phyloP scores from a whole-genome alignment of 1,140 invertebrate genomes.

The Pararge aegeria region DNA sequence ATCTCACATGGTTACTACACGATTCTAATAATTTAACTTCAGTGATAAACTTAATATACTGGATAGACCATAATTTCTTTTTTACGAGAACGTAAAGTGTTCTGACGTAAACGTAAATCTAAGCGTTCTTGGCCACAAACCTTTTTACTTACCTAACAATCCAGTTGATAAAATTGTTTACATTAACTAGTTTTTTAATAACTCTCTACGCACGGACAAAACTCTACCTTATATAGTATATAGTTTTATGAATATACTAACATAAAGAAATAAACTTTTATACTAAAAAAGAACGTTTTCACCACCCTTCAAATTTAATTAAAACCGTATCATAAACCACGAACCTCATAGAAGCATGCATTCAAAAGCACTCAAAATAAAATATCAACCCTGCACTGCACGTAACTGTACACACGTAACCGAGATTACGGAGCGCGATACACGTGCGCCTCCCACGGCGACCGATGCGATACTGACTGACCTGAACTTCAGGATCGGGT shows the following conservation, averaged over 20 bases:
- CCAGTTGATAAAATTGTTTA: too few species aligned
- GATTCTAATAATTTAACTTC: too few species aligned
- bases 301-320: slow-evolving; percentile 17
- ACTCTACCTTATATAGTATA: too few species aligned
- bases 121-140: too few species aligned
- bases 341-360: slow-evolving; percentile 39
- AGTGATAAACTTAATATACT: too few species aligned
- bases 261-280: not conserved
- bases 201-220: too few species aligned
- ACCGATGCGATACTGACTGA: slow-evolving; percentile 52
- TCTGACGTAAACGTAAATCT: too few species aligned
- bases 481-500: slow-evolving; percentile 47
- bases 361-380: slow-evolving; percentile 34
- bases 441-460: slow-evolving; percentile 45
- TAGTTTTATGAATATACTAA: not conserved
- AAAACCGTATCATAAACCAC: slow-evolving; percentile 27
- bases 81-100: too few species aligned
- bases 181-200: too few species aligned
- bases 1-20: too few species aligned
- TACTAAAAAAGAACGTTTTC: slow-evolving; percentile 1
- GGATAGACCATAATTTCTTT: too few species aligned
- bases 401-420: slow-evolving; percentile 42
- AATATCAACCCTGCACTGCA: slow-evolving; percentile 44
- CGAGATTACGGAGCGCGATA: slow-evolving; percentile 11
- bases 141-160: too few species aligned